Base-by-base conservation (phyloP, 2,113 vertebrate species). In the Ariopsis seemanni region DNA sequence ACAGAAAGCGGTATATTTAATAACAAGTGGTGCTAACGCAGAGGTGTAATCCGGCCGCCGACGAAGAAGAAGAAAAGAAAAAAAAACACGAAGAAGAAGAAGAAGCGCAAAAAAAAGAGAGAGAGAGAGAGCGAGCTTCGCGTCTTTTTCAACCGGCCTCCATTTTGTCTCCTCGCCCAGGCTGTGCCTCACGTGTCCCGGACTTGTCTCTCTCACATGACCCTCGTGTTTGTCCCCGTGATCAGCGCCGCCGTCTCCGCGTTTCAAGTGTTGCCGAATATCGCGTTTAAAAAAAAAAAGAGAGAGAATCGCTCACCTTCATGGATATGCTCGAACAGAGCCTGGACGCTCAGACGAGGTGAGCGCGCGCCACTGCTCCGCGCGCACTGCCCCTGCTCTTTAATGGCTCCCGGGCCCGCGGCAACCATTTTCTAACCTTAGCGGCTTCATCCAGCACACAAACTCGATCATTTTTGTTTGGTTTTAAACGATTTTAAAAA, bases 161-260 rank as follows among this genome's bases (percentile, higher is more conserved):
- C 94, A 93, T 94, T 94, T 94, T 94, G 92, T 90, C 92, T 94
- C 78, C 91, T 89, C 74, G 92, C 90, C 94, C 93, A 93, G 87
- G 90, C 92, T 91, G 83, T 87, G 91, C 93, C 95, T 96, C 95
- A 94, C 94, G 96, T 95, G 96, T 96, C 94, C 95, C 91, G 95
- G 95, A 93, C 94, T 84, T 91, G 95, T 94, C 94, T 95, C 93
- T 93, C 97, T 97, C 96, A 97, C 97, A 97, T 97, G 97, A 97
- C 97, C 97, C 96, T 95, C 94, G 95, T 97, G 97, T 97, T 97
- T 97, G 97, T 97, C 97, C 97, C 97, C 97, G 97, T 97, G 97
- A 97, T 97, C 97, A 96, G 92, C 91, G 92, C 95, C 94, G 92
- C 95, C 94, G 94, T 93, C 95, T 93, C 93, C 91, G 91, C 92